Base-by-base conservation (phyloP, 2,888 invertebrate genomes). In the Aelia acuminata region DNA sequence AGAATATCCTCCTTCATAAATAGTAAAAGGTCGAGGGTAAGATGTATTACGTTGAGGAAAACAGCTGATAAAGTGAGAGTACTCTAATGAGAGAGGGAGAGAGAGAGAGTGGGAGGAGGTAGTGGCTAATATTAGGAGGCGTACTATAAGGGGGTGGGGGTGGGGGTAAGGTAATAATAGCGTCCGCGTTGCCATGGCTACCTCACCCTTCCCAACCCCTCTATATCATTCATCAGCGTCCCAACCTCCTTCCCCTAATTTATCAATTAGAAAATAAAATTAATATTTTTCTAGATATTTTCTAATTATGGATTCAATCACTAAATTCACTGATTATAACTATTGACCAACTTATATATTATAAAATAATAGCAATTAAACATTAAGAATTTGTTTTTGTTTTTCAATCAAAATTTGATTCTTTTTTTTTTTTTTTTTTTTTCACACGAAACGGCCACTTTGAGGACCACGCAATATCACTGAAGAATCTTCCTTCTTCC, bases 91-190 rank as follows among this genome's bases (percentile, higher is more conserved):
- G 63, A 8, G 63, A 1, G 63, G 31, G 31, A 31, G 15, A 31
- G 63, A 8, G 63, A 1, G 63, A n/a, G 31, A 10, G 53, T 26
- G n/a, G 4, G 43, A 43, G 50, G 50, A 50, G 50, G 22, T 22
- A 50, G 50, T 50, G 22, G 20, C 63, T 63, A 63, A 63, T 31
- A 63, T 63, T 63, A 63, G 63, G 31, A 15, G 26, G 63, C 63
- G 63, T 63, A 63, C 63, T 63, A 26, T 31, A 31, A 31, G 63
- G 7, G 50, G 50, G n/a, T n/a, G n/a, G n/a, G n/a, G n/a, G n/a
- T n/a, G n/a, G n/a, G n/a, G n/a, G n/a, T n/a, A n/a, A n/a, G n/a
- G 63, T 63, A 63, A 63, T 63, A 63, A 63, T 63, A 63, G 63
- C 63, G 31, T 31, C 22, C 50, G 50, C 50, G 50, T 50, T 50